phyloP scores from a whole-genome alignment of 2,888 invertebrate species.

The Drosophila maculinotata region DNA sequence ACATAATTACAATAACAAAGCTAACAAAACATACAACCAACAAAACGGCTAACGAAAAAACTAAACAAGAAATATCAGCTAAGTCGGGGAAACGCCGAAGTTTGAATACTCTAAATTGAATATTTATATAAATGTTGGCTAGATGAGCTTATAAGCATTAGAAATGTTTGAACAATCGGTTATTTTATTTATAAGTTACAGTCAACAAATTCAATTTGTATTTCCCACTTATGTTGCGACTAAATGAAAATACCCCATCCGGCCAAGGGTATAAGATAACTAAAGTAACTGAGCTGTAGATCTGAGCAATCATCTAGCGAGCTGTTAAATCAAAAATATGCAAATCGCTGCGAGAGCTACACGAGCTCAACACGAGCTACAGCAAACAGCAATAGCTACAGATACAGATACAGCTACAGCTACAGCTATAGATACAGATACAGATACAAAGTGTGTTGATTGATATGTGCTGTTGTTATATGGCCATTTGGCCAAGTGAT shows the following conservation, averaged over 20 bases:
- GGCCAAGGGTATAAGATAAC: constrained; percentile 2
- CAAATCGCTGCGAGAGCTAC: constrained; percentile 70
- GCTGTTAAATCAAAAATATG: constrained; percentile 81
- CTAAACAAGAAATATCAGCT: constrained; percentile 9
- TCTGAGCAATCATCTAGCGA: constrained; percentile 58
- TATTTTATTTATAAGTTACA: too few species aligned
- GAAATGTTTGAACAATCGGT: too few species aligned
- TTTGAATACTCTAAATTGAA: constrained; percentile 21
- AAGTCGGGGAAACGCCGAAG: neutral
- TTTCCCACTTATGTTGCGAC: too few species aligned
- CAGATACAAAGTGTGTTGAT: constrained; percentile 57
- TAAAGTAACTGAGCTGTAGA: constrained; percentile 31
- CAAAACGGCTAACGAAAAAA: constrained; percentile 36
- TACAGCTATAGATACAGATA: constrained; percentile 24
- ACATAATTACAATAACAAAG: constrained; percentile 68
- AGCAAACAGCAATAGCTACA: constrained; percentile 17
- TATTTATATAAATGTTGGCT: too few species aligned
- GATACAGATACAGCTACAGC: constrained; percentile 26
- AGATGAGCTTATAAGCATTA: too few species aligned
- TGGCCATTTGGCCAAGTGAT: constrained; percentile 76
- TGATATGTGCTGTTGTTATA: constrained; percentile 74
- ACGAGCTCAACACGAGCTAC: constrained; percentile 62
- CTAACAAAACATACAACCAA: constrained; percentile 36
- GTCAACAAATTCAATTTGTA: too few species aligned
- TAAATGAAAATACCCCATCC: neutral